Evolutionary conservation across 2,888 invertebrate genomes (phyloP).

Genomic region (Chloroclystis v-ata): DNA sequence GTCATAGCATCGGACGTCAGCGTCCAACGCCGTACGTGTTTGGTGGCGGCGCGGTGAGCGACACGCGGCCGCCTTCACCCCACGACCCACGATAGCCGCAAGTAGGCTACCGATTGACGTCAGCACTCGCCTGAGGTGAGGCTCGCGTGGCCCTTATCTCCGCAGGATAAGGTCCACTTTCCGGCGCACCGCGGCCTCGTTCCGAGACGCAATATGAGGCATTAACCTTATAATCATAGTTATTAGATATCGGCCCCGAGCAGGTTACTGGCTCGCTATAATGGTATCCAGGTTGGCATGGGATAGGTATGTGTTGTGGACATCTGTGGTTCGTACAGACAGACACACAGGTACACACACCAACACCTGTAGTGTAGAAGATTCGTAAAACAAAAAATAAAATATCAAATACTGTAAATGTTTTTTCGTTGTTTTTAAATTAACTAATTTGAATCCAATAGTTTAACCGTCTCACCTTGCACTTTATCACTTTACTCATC

Average conservation of each 20-base stretch:
- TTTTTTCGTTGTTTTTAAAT: too few species aligned
- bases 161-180: conserved; percentile 31
- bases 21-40: too few species aligned
- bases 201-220: conserved; percentile 54
- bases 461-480: too few species aligned
- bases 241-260: not conserved
- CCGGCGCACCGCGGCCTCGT: conserved; percentile 46
- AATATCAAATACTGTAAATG: too few species aligned
- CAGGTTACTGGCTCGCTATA: not conserved
- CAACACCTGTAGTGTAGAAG: too few species aligned
- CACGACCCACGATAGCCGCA: conserved; percentile 52
- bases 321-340: too few species aligned
- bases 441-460: too few species aligned
- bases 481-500: too few species aligned
- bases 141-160: conserved; percentile 36
- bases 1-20: conserved; percentile 34
- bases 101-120: conserved; percentile 71
- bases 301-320: too few species aligned
- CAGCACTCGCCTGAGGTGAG: conserved; percentile 52
- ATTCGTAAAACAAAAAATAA: too few species aligned
- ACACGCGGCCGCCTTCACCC: conserved; percentile 68
- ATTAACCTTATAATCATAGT: conserved; percentile 39
- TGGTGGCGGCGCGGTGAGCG: conserved; percentile 45
- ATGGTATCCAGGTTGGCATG: too few species aligned
- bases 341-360: too few species aligned